Percentiles rank a stretch among this genome's conserved stretches.
Conservation (phyloP, 1,140 invertebrate species). For the Bombus vancouverensis region DNA sequence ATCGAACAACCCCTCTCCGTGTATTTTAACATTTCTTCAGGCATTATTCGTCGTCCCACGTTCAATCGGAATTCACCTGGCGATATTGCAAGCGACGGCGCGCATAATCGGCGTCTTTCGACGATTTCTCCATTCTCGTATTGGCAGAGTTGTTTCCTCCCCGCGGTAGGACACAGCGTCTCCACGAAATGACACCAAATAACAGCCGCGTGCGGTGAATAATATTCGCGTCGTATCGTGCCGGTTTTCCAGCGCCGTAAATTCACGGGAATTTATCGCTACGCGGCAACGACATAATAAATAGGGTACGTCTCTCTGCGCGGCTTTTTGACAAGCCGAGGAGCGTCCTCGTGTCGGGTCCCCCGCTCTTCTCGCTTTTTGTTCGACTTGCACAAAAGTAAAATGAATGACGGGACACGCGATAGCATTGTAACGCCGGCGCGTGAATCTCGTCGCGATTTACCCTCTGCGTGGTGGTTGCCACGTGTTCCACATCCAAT, state of each 20-base stretch:
- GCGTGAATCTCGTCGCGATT: conserved; percentile 1
- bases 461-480: neutral
- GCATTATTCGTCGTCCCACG: conserved; percentile 13
- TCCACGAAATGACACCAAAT: conserved; percentile 53
- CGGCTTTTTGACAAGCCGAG: conserved; percentile 59
- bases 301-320: conserved; percentile 38
- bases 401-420: conserved; percentile 41
- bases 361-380: conserved; percentile 34
- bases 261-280: conserved; percentile 64
- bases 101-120: conserved; percentile 37
- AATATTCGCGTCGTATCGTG: conserved; percentile 52
- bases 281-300: conserved; percentile 59
- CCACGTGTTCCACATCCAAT: conserved; percentile 5
- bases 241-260: conserved; percentile 54
- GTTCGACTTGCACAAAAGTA: conserved; percentile 31
- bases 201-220: conserved; percentile 65
- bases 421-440: conserved; percentile 28
- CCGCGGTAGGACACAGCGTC: neutral
- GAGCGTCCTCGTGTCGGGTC: conserved; percentile 24
- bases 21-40: too few species aligned
- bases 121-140: conserved; percentile 48
- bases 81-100: conserved; percentile 5
- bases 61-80: conserved; percentile 26
- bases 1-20: neutral
- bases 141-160: neutral